Percentiles rank a stretch among this genome's conserved stretches.
phyloP scores from a whole-genome alignment of 2,113 vertebrate species.

The Psittacula cyanocephala region DNA sequence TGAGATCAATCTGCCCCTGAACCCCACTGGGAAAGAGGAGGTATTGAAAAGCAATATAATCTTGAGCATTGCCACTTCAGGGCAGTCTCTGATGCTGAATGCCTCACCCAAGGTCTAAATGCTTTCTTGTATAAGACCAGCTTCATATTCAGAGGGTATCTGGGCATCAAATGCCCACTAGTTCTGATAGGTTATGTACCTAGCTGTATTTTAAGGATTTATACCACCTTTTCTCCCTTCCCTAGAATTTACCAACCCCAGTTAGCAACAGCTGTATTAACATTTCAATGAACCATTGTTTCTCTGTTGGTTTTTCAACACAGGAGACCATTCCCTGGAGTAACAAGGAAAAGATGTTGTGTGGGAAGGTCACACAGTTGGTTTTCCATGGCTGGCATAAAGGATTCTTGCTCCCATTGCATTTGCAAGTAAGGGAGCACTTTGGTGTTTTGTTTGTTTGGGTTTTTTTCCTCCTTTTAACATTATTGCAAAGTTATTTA shows the following conservation, averaged over 20 bases:
- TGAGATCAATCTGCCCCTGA: not conserved
- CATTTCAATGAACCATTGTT: conserved; percentile 37
- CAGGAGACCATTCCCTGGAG: conserved; percentile 25
- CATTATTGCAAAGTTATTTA: conserved; percentile 59
- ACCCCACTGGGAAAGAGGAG: not conserved
- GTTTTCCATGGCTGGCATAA: conserved; percentile 25
- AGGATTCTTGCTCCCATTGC: not conserved
- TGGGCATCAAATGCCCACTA: not conserved
- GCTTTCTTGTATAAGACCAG: not conserved
- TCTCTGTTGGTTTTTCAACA: conserved; percentile 10
- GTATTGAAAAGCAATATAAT: not conserved
- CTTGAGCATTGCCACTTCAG: not conserved
- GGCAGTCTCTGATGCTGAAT: not conserved
- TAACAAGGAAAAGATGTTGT: not conserved
- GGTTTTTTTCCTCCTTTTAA: conserved; percentile 16
- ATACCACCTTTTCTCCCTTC: conserved; percentile 22
- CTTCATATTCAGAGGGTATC: not conserved
- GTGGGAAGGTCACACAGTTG: conserved; percentile 30
- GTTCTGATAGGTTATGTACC: not conserved
- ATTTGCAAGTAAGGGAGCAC: not conserved
- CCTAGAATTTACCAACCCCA: not conserved
- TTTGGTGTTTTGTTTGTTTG: conserved; percentile 29
- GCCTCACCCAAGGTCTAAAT: not conserved
- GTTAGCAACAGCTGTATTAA: not conserved
- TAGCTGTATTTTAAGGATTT: not conserved